Evolutionary conservation across 2,888 invertebrate species (phyloP), one percentile per base, ranked within the genome.

Genomic region (Athripsodes cinereus): DNA sequence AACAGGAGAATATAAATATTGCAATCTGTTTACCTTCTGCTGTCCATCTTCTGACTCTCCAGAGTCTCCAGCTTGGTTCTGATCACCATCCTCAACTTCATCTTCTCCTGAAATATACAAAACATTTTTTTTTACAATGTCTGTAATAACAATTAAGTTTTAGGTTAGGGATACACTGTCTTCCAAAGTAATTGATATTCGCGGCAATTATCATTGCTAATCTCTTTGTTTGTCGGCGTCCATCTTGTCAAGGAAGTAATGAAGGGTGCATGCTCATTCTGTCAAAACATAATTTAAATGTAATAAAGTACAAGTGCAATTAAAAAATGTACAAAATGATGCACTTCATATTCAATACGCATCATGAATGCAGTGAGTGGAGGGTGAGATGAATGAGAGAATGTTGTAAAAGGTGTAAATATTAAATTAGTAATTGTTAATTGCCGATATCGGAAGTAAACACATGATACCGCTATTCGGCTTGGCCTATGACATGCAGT

Each of bases 191-290:
- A 57, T 53, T 58, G 68, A 66, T 75, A 76, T 77, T 78, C 74
- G 75, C 73, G 73, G 75, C 16, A 19, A 49, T 68, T 74, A 76
- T 76, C 75, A 74, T 78, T 82, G 82, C 82, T 82, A 83, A 83
- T 84, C 81, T 83, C 84, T 84, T 84, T 85, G 84, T 85, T 84
- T 83, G 83, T 82, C 80, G 82, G 83, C 85, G 83, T 83, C 85
- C 85, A 85, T 85, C 85, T 85, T 85, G 85, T 85, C 82, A 84
- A 83, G 84, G 84, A 62, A 76, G 75, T 78, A 78, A 78, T 78
- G 84, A 84, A 84, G 81, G 82, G 74, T 82, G 81, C 81, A 82
- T 83, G 82, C 76, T 77, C 78, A 78, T 78, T 79, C 78, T 78
- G 78, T 78, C 78, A 78, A 73, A 76, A 74, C 73, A 61, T 50